phyloP scores from a whole-genome alignment of 1,140 invertebrate species.

The Battus philenor region DNA sequence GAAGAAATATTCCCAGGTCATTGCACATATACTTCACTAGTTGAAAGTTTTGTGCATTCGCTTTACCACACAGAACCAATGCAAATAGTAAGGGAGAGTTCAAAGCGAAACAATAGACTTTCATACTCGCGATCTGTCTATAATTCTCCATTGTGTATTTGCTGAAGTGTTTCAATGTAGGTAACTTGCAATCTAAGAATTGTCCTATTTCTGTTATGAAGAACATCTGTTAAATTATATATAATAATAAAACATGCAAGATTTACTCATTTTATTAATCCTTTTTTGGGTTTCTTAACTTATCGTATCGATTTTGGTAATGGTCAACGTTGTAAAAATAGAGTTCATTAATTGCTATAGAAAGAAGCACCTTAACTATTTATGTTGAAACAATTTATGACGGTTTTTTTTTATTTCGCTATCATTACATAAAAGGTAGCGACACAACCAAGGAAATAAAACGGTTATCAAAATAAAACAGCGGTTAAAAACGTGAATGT shows the following conservation, averaged over 20 bases:
- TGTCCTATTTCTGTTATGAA: background rate
- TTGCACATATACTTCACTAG: background rate
- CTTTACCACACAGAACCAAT: background rate
- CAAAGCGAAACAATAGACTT: background rate
- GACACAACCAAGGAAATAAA: no score
- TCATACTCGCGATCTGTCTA: background rate
- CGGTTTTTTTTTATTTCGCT: no score
- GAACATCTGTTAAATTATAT: conserved; percentile 1
- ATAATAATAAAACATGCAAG: background rate
- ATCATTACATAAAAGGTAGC: no score
- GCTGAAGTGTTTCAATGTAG: background rate
- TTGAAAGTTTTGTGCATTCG: background rate
- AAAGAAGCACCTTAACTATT: no score
- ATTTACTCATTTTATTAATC: background rate
- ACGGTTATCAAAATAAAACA: no score
- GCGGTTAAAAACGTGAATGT: no score
- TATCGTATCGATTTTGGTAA: no score
- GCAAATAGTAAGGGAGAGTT: background rate
- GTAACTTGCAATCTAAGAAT: background rate
- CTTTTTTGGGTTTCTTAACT: no score
- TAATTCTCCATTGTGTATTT: background rate
- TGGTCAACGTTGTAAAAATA: no score
- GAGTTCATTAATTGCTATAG: no score
- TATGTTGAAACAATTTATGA: no score
- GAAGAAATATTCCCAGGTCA: background rate